Base-by-base conservation (phyloP, 92 coral and sea anemone species). In the Porites rus region DNA sequence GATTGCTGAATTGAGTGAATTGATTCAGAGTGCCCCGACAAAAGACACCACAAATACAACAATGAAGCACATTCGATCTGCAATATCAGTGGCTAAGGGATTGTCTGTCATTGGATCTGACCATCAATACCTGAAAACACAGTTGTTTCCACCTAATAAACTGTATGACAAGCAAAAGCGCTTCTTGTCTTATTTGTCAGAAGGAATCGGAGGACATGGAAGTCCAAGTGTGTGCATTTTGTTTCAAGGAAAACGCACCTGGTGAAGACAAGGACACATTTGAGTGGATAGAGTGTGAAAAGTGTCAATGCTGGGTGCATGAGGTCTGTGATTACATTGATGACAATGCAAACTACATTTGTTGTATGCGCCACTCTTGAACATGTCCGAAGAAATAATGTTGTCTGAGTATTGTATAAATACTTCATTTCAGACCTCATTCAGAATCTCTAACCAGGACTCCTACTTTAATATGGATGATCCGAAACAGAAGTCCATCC, bases 11-110 rank as follows among this genome's bases (percentile, higher is more conserved):
- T n/a, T 74, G 6, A 80, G 66, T 2, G 81, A 87, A 9, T 2
- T 72, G 22, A 87, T 87, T 56, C 86, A 80, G 74, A 50, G 54
- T 24, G 81, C 90, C 10, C 86, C 81, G 3, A 80, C 43, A 11
- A 80, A 5, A 2, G 90, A 87, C 65, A 70, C 85, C 69, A 79
- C 79, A 12, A 17, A 87, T n/a, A 51, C 79, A 53, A 20, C 86
- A 14, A 11, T 87, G 64, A 56, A 53, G 43, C 90, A 80, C 72
- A 14, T 80, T 5, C 75, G 86, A 11, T 79, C 86, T 12, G 90
- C 90, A 69, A 62, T 79, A 87, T 60, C 90, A 51, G 80, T 87
- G 72, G 86, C 86, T 10, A 87, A 52, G 66, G 91, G 87, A 58
- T 25, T 87, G 51, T 4, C 52, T 58, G 91, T 81, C 28, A 25